A percentile compares a stretch with the other conserved stretches of the same genome.
phyloP scores from a whole-genome alignment of 2,113 vertebrate genomes.

The Halcyon malimbica region DNA sequence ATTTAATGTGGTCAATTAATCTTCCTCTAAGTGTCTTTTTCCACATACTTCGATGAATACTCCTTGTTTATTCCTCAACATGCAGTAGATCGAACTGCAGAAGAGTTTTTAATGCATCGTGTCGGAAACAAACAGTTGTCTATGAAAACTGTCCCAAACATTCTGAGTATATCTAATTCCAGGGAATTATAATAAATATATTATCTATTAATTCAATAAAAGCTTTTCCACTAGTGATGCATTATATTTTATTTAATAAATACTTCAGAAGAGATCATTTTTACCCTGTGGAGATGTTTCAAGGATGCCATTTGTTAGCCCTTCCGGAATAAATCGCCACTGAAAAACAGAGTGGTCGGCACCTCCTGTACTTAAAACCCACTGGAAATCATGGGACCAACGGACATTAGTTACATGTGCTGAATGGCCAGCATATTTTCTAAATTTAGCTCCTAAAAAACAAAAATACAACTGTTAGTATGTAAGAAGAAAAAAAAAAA shows the following conservation, averaged over 20 bases:
- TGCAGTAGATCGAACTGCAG: background rate
- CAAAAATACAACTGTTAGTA: background rate
- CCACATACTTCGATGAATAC: background rate
- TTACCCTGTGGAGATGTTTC: conserved; percentile 90
- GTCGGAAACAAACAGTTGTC: background rate
- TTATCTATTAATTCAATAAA: background rate
- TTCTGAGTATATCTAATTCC: background rate
- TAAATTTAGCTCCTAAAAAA: conserved; percentile 90
- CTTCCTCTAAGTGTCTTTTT: background rate
- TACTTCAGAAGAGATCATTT: background rate
- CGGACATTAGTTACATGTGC: conserved; percentile 95
- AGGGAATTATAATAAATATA: background rate
- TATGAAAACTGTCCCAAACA: background rate
- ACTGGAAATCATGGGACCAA: conserved; percentile 96
- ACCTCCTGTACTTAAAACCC: conserved; percentile 94
- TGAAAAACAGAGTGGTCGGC: conserved; percentile 97
- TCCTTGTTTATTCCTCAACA: background rate
- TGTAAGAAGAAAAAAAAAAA: background rate
- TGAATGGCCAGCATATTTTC: conserved; percentile 94
- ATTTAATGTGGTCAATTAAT: background rate
- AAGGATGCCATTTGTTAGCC: conserved; percentile 87
- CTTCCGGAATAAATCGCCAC: conserved; percentile 96
- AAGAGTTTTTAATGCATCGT: background rate
- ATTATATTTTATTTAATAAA: background rate
- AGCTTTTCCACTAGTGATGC: background rate